phyloP scores from a whole-genome alignment of 35 echinoderm and acorn worm species.

The Amphiura filiformis region DNA sequence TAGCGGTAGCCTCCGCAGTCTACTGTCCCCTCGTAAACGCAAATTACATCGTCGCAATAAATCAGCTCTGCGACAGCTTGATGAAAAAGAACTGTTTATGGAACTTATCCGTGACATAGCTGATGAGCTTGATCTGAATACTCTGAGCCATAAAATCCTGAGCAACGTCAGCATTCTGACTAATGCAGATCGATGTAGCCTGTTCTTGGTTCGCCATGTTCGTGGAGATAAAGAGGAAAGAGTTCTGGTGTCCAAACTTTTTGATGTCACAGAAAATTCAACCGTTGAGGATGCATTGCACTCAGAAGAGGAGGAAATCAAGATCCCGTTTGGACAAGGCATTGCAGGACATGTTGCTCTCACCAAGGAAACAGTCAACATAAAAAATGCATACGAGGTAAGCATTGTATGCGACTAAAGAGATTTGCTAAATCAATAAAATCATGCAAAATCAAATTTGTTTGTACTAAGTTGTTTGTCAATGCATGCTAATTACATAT shows the following conservation, averaged over 20 bases:
- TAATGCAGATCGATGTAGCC: constrained; percentile 97
- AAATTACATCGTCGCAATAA: constrained; percentile 80
- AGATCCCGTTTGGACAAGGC: constrained; percentile 87
- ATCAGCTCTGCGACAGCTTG: constrained; percentile 78
- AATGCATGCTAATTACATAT: no score
- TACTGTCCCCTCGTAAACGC: constrained; percentile 76
- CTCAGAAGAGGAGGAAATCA: constrained; percentile 74
- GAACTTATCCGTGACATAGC: constrained; percentile 98
- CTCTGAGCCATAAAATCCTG: constrained; percentile 95
- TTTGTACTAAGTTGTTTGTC: no score
- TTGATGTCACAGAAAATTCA: constrained; percentile 98
- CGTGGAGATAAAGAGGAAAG: constrained; percentile 42
- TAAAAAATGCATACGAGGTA: constrained; percentile 99
- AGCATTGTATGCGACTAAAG: background rate
- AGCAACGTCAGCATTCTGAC: constrained; percentile 99
- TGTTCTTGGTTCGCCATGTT: constrained; percentile 78
- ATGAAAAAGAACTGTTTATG: constrained; percentile 99
- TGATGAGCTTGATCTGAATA: constrained; percentile 95
- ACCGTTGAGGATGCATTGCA: constrained; percentile 87
- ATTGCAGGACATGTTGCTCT: constrained; percentile 94
- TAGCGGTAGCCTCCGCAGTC: constrained; percentile 72
- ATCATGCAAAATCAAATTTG: no score
- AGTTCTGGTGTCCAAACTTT: constrained; percentile 88
- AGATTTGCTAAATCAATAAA: background rate
- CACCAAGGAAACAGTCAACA: constrained; percentile 95